Conservation (phyloP, 1,140 invertebrate species). For the Drosophila asahinai region DNA sequence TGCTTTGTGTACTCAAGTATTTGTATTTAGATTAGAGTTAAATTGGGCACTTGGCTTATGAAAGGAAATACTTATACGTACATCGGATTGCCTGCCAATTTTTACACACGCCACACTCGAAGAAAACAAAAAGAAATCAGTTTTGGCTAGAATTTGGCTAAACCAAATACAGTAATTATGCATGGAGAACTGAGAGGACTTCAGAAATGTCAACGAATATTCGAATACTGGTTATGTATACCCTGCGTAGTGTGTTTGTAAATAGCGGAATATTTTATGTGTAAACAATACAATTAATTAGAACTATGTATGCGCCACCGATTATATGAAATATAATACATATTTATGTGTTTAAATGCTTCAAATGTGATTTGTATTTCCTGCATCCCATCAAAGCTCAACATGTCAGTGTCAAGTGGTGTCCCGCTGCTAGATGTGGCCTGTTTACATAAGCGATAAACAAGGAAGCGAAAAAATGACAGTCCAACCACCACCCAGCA, state of each 20-base stretch:
- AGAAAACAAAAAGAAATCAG: conserved; percentile 20
- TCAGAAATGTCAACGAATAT: conserved; percentile 46
- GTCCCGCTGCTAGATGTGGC: conserved; percentile 54
- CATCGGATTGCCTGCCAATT: conserved; percentile 30
- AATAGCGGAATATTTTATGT: conserved; percentile 42
- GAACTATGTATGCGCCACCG: conserved; percentile 65
- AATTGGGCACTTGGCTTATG: conserved; percentile 17
- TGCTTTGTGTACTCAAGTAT: neutral
- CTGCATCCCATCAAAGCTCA: conserved; percentile 11
- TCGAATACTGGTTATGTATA: conserved; percentile 5
- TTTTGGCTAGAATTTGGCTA: conserved; percentile 31
- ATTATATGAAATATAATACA: conserved; percentile 69
- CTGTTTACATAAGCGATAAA: conserved; percentile 84
- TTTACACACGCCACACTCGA: conserved; percentile 47
- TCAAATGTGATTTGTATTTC: conserved; percentile 7
- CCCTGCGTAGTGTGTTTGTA: conserved; percentile 36
- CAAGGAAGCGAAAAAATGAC: conserved; percentile 46
- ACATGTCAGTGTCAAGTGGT: conserved; percentile 75
- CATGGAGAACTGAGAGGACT: conserved; percentile 13
- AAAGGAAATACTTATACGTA: conserved; percentile 49
- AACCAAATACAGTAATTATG: conserved; percentile 9
- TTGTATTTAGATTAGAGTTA: conserved; percentile 1
- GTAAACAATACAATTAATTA: conserved; percentile 40
- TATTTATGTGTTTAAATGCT: conserved; percentile 52
- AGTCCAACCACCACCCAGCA: conserved; percentile 24